Conservation (phyloP, 2,113 vertebrate genomes). For the Casuarius casuarius region DNA sequence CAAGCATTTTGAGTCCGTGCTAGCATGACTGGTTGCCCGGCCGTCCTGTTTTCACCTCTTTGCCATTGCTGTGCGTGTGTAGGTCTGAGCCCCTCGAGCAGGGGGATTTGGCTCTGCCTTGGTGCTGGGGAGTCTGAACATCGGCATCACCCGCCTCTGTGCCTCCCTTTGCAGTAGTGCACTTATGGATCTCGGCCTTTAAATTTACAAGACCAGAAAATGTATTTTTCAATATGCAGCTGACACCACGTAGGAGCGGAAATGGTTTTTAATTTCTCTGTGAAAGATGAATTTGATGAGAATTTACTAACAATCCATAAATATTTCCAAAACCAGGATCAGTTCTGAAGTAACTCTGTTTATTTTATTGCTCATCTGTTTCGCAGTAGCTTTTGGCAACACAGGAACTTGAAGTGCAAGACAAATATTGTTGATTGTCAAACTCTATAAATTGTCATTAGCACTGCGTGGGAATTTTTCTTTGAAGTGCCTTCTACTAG, state of each 20-base stretch:
- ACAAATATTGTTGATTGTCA: neutral
- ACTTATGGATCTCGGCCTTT: neutral
- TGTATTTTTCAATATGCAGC: neutral
- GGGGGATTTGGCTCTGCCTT: neutral
- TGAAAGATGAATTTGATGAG: conserved; percentile 21
- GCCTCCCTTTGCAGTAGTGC: neutral
- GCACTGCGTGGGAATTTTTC: neutral
- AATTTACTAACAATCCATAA: conserved; percentile 20
- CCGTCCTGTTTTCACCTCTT: neutral
- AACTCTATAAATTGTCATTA: conserved; percentile 17
- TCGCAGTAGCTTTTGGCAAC: neutral
- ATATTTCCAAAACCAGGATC: conserved; percentile 28
- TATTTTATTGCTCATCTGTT: conserved; percentile 53
- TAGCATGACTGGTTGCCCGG: neutral
- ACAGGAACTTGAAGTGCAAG: conserved; percentile 2
- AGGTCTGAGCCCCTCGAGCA: neutral
- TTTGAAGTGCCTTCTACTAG: neutral
- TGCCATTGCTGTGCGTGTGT: neutral
- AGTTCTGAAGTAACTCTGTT: conserved; percentile 14
- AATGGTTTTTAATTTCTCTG: rapidly evolving
- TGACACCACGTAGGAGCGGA: neutral
- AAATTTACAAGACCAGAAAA: neutral
- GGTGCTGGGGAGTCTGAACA: rapidly evolving
- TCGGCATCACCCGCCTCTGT: rapidly evolving
- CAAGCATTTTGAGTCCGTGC: neutral